Percentiles rank a stretch among this genome's conserved stretches.
phyloP scores from a whole-genome alignment of 53 echinoderm and acorn worm species.

The Holothuria leucospilota region DNA sequence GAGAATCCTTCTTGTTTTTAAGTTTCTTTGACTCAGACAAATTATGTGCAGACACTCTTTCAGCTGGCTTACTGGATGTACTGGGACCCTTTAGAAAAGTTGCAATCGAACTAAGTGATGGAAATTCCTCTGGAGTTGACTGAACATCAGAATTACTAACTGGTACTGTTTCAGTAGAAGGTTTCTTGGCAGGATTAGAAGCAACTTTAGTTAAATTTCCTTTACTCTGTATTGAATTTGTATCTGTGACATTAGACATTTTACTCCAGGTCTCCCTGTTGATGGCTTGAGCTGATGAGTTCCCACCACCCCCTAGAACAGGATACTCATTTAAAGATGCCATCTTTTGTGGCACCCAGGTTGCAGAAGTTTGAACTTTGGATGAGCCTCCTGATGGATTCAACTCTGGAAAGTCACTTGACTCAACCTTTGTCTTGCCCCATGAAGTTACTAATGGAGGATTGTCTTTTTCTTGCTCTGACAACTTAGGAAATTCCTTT shows the following conservation, averaged over 20 bases:
- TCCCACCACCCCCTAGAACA: neutral
- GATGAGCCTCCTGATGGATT: neutral
- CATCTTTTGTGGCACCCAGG: neutral
- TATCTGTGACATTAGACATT: no score
- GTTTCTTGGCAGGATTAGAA: neutral
- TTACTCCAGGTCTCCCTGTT: no score
- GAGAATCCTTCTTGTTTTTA: neutral
- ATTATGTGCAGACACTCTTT: constrained; percentile 29
- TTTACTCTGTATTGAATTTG: no score
- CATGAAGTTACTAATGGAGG: neutral
- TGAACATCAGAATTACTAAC: constrained; percentile 21
- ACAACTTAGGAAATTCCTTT: constrained; percentile 10
- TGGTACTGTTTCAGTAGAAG: constrained; percentile 20
- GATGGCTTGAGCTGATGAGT: neutral
- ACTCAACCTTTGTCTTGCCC: neutral
- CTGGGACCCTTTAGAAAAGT: constrained; percentile 68
- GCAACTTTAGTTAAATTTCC: no score
- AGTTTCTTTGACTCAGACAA: constrained; percentile 12
- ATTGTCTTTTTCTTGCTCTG: constrained; percentile 12
- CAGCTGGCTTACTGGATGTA: neutral
- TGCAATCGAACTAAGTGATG: constrained; percentile 92
- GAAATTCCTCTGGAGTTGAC: constrained; percentile 71
- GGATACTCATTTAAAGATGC: constrained; percentile 17
- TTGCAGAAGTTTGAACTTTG: neutral
- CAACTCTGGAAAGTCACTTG: constrained; percentile 19